Conservation (phyloP, 2,113 vertebrate species). For the Corynorhinus townsendii region DNA sequence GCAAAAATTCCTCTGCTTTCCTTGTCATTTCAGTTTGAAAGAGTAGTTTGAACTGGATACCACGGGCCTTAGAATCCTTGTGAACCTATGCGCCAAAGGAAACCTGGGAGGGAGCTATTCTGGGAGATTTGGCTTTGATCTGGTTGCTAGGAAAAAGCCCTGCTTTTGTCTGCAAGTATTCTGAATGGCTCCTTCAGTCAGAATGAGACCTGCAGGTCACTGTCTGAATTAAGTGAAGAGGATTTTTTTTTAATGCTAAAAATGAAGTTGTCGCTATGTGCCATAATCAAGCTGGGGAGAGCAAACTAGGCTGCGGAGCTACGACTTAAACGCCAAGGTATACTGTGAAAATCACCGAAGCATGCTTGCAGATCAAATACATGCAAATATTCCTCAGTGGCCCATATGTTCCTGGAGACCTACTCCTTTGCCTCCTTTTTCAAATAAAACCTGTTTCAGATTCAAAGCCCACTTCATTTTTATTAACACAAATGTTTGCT, state of each 20-base stretch:
- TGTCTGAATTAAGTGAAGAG: constrained; percentile 75
- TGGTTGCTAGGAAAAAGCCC: constrained; percentile 73
- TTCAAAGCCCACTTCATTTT: constrained; percentile 62
- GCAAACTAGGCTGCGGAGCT: not conserved
- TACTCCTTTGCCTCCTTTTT: constrained; percentile 49
- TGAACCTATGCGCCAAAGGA: constrained; percentile 80
- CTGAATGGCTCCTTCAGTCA: constrained; percentile 76
- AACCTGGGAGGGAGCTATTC: constrained; percentile 78
- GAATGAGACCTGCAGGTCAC: constrained; percentile 75
- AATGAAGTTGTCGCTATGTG: constrained; percentile 69
- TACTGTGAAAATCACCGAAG: constrained; percentile 49
- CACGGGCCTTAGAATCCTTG: constrained; percentile 40
- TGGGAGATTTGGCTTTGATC: constrained; percentile 80
- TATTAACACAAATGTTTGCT: constrained; percentile 46
- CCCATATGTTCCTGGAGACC: constrained; percentile 51
- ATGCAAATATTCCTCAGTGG: constrained; percentile 68
- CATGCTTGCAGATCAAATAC: constrained; percentile 60
- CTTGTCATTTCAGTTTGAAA: constrained; percentile 65
- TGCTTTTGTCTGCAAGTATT: constrained; percentile 73
- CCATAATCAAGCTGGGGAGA: constrained; percentile 48
- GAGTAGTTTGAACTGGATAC: constrained; percentile 73
- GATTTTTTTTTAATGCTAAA: constrained; percentile 65
- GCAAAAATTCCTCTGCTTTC: constrained; percentile 69
- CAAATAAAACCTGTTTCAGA: constrained; percentile 54
- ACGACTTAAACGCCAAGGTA: constrained; percentile 59